Evolutionary conservation across 2,113 vertebrate genomes (phyloP).

Genomic region (Xenopus laevis): DNA sequence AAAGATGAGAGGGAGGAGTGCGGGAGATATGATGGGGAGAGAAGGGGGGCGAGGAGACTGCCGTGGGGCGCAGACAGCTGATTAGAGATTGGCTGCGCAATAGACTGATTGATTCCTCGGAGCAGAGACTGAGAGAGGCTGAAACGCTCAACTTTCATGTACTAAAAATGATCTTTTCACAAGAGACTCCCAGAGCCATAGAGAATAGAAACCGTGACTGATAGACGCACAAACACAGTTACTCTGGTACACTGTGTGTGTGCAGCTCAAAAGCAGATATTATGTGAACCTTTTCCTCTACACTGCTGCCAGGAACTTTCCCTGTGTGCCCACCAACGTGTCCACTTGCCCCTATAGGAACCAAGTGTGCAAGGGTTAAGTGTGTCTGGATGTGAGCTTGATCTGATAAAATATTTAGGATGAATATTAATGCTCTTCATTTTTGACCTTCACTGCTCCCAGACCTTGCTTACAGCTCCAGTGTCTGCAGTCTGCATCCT

Average conservation of each 20-base stretch:
- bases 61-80: slow-evolving; percentile 34
- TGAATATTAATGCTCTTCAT: slow-evolving; percentile 41
- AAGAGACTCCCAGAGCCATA: slow-evolving; percentile 16
- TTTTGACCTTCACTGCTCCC: slow-evolving; percentile 44
- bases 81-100: slow-evolving; percentile 42
- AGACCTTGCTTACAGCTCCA: slow-evolving; percentile 42
- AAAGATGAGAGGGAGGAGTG: slow-evolving; percentile 37
- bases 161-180: slow-evolving; percentile 29
- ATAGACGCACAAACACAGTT: too few relatives aligned
- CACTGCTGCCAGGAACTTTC: too few relatives aligned
- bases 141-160: slow-evolving; percentile 29
- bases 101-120: slow-evolving; percentile 34
- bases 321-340: too few relatives aligned
- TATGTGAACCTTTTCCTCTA: too few relatives aligned
- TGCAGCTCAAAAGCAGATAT: too few relatives aligned
- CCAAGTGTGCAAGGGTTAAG: slow-evolving; percentile 32
- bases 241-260: too few relatives aligned
- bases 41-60: slow-evolving; percentile 12
- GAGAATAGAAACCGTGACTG: too few relatives aligned
- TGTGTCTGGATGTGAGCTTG: slow-evolving; percentile 23
- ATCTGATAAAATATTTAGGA: slow-evolving; percentile 46
- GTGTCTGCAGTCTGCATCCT: slow-evolving; percentile 38
- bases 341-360: neutral
- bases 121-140: slow-evolving; percentile 26
- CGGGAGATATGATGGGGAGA: slow-evolving; percentile 23